Evolutionary conservation across 37 sponge, comb jelly and placozoan genomes (phyloP).

Genomic region (Ianthella basta): DNA sequence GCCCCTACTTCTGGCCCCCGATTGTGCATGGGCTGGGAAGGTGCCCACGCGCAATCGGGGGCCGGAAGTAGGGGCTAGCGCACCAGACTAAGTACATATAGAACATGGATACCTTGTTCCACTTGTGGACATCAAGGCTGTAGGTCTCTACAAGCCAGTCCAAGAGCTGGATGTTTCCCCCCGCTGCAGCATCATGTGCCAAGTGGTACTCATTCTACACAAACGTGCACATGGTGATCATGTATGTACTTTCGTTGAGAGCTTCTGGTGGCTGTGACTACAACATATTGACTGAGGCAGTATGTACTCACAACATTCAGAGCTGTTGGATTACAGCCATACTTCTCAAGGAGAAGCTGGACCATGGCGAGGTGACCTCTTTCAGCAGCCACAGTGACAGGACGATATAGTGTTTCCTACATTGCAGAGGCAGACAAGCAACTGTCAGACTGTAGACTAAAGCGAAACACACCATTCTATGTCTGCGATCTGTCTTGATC

Average conservation of each 20-base stretch:
- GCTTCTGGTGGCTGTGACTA: not conserved
- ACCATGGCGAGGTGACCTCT: not conserved
- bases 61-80: too few species aligned
- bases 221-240: not conserved
- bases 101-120: not conserved
- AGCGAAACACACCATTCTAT: not conserved
- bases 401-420: not conserved
- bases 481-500: not conserved
- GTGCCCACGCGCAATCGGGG: too few species aligned
- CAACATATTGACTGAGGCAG: not conserved
- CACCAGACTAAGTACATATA: too few species aligned
- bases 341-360: constrained; percentile 14
- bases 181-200: not conserved
- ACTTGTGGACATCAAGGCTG: not conserved
- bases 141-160: constrained; percentile 9
- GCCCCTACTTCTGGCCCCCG: too few species aligned
- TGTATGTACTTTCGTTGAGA: not conserved
- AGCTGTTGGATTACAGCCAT: not conserved
- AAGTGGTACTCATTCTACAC: not conserved
- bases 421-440: not conserved
- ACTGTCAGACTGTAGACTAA: too few species aligned
- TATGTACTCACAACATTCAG: not conserved
- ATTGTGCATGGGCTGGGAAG: too few species aligned
- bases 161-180: not conserved
- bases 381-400: constrained; percentile 1